A percentile compares a stretch with the other conserved stretches of the same genome.
phyloP scores from a whole-genome alignment of 2,113 vertebrate genomes.

The Physeter macrocephalus region DNA sequence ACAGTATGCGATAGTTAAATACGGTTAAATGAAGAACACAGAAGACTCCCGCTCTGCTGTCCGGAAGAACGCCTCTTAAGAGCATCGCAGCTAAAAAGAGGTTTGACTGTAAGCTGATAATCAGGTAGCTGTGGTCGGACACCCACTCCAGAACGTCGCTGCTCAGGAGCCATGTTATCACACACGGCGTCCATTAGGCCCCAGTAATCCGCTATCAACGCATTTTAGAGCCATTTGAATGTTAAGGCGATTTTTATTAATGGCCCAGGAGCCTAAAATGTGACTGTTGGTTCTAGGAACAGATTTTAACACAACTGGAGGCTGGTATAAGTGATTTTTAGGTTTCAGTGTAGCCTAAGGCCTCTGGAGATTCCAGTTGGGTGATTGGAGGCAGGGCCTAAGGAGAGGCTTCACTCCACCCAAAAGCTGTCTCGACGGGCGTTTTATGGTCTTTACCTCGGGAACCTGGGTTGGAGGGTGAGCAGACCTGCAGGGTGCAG shows the following conservation, averaged over 20 bases:
- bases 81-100: constrained; percentile 68
- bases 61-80: neutral
- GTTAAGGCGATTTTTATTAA: constrained; percentile 87
- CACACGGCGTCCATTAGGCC: constrained; percentile 80
- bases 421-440: neutral
- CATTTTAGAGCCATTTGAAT: constrained; percentile 81
- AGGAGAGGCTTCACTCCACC: neutral
- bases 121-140: constrained; percentile 69
- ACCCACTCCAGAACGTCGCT: constrained; percentile 68
- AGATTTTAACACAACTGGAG: constrained; percentile 66
- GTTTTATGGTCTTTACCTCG: neutral
- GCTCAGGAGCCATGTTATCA: constrained; percentile 74
- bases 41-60: neutral
- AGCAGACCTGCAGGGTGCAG: neutral
- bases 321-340: constrained; percentile 31
- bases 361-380: neutral
- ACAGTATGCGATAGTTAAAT: neutral
- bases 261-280: constrained; percentile 79
- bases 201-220: constrained; percentile 83
- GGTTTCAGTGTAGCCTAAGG: neutral
- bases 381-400: neutral
- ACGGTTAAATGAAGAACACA: neutral
- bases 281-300: constrained; percentile 74
- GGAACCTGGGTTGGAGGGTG: neutral
- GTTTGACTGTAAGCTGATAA: constrained; percentile 80